These are phyloP conservation scores for Mesodorylaimus sp. DNA, from an alignment of 2,888 invertebrate species.

Conservation along the genomic window DNA sequence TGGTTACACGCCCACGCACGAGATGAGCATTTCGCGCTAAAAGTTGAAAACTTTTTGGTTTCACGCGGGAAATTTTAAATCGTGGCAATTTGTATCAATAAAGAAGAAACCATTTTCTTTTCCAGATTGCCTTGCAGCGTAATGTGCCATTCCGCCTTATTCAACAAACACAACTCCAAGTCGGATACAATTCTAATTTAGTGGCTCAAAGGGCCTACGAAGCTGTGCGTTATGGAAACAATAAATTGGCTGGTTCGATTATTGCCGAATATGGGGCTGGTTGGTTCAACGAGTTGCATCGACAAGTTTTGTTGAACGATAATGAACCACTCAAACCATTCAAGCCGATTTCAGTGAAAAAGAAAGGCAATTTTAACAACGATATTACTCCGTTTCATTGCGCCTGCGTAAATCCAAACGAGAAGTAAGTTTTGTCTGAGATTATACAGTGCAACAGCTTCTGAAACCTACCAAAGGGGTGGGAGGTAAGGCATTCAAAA, in stretches of 20 bases:
- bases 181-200: not conserved
- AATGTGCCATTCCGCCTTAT: no score
- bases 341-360: constrained; percentile 31
- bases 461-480: not conserved
- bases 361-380: constrained; percentile 29
- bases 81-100: no score
- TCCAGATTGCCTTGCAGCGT: no score
- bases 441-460: not conserved
- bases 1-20: no score
- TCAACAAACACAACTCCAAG: no score
- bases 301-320: constrained; percentile 29
- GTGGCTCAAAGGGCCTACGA: constrained; percentile 19
- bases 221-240: constrained; percentile 34
- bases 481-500: no score
- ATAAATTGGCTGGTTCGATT: constrained; percentile 32
- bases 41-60: no score
- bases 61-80: no score
- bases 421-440: constrained; percentile 16
- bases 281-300: constrained; percentile 33
- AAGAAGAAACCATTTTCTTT: no score
- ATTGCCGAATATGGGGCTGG: constrained; percentile 26
- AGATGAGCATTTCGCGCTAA: no score
- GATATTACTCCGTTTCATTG: constrained; percentile 39
- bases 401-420: constrained; percentile 39
- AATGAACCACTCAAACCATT: constrained; percentile 28